phyloP scores from a whole-genome alignment of 30 jellyfish, hydroid and myxozoan genomes.

The Chironex yamaguchii region DNA sequence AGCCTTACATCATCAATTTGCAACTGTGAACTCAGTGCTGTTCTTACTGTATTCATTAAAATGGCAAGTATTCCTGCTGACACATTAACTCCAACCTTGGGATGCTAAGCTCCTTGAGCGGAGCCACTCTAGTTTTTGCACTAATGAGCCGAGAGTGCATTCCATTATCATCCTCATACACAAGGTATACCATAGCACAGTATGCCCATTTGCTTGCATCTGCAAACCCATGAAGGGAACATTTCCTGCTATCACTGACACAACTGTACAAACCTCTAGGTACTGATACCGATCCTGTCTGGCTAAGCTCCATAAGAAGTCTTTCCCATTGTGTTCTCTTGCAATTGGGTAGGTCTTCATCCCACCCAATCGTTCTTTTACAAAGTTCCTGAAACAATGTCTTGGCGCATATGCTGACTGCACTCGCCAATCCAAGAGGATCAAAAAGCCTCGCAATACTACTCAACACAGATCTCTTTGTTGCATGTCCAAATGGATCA shows the following conservation, averaged over 20 bases:
- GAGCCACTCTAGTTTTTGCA: slow-evolving; percentile 17
- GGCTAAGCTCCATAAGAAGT: background rate
- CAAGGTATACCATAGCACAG: slow-evolving; percentile 10
- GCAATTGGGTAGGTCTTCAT: background rate
- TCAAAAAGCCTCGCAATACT: slow-evolving; percentile 13
- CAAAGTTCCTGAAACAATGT: slow-evolving; percentile 7
- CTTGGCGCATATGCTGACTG: background rate
- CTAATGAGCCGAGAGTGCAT: background rate
- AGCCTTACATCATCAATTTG: too few species aligned
- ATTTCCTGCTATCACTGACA: background rate
- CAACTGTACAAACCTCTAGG: background rate
- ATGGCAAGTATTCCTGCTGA: slow-evolving; percentile 1
- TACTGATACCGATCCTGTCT: background rate
- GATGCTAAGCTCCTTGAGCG: background rate
- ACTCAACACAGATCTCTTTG: slow-evolving; percentile 25
- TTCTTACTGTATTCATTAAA: slow-evolving; percentile 2
- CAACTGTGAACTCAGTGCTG: too few species aligned
- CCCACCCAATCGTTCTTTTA: background rate
- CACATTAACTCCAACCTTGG: slow-evolving; percentile 9
- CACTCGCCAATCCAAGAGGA: slow-evolving; percentile 3
- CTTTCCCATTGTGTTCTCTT: background rate
- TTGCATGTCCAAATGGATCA: background rate
- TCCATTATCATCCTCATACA: background rate
- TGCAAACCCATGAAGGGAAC: slow-evolving; percentile 10
- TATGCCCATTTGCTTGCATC: slow-evolving; percentile 14